Evolutionary conservation across 2,797 vertebrate species (phyloP), one percentile per base, ranked within the genome.

Genomic region (Microcaecilia unicolor): DNA sequence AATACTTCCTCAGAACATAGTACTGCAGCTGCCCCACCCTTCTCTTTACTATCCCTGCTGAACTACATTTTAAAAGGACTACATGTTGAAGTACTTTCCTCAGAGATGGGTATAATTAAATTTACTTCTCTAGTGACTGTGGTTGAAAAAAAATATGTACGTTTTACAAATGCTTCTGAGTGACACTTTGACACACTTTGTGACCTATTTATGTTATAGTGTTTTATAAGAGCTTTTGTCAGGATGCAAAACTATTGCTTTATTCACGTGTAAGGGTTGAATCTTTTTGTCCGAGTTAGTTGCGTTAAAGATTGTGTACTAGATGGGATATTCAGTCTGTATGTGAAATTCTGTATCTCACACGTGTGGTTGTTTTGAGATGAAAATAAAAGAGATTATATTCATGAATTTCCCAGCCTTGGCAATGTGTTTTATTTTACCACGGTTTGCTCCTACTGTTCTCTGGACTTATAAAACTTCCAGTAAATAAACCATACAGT

Each of bases 321-420:
- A 54, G 70, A 67, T 39, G 81, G 68, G 67, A 54, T 77, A 78
- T 74, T 80, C 57, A 78, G 75, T 82, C 80, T 72, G 53, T 72
- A 62, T 76, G 81, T 80, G 76, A 36, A 84, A 51, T 78, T 83
- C 78, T 78, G 65, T 84, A 76, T 74, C 68, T 56, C 56, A 72
- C 80, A 72, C 67, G 62, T 80, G 67, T 40, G 29, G 6, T 39
- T 44, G 64, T 90, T 84, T 82, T 76, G 61, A 78, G n/a, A 76
- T 78, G 67, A 80, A 70, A 88, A 86, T 76, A 88, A 92, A 57
- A 84, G 56, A 71, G 72, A 78, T 67, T 85, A 76, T 88, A 87
- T 83, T 80, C 64, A 67, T 52, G 40, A 58, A 74, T 67, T 73
- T 60, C 21, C 68, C 34, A 24, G 33, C 28, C 38, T 50, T 46